phyloP scores from a whole-genome alignment of 2,113 vertebrate species.

The Columba janthina region DNA sequence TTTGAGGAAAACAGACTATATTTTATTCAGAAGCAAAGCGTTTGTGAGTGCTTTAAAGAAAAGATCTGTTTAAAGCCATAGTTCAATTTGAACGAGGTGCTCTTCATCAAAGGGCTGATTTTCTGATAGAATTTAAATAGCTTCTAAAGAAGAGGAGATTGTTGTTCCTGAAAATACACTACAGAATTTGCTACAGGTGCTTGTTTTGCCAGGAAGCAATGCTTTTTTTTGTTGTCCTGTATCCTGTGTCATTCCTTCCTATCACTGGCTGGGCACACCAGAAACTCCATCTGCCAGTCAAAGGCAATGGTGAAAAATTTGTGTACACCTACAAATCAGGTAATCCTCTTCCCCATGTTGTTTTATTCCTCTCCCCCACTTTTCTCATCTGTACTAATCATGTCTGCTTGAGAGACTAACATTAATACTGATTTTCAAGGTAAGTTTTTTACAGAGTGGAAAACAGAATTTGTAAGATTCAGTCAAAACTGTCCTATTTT shows the following conservation, averaged over 20 bases:
- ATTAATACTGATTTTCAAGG: neutral
- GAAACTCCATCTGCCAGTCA: neutral
- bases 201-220: neutral
- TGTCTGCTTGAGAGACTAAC: neutral
- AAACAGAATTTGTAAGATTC: neutral
- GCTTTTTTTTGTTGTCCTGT: neutral
- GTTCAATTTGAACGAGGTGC: neutral
- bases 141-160: neutral
- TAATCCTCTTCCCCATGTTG: neutral
- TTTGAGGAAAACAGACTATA: neutral
- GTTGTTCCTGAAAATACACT: neutral
- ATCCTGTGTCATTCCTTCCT: neutral
- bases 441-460: neutral
- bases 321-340: neutral
- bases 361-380: neutral
- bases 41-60: neutral
- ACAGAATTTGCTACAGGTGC: neutral
- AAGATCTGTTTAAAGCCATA: neutral
- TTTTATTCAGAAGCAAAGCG: neutral
- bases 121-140: neutral
- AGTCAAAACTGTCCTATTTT: neutral
- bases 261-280: neutral
- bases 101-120: neutral
- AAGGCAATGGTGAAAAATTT: neutral
- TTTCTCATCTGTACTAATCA: neutral